Conservation (phyloP, 1,140 invertebrate genomes). For the Stegodyphus dumicola region DNA sequence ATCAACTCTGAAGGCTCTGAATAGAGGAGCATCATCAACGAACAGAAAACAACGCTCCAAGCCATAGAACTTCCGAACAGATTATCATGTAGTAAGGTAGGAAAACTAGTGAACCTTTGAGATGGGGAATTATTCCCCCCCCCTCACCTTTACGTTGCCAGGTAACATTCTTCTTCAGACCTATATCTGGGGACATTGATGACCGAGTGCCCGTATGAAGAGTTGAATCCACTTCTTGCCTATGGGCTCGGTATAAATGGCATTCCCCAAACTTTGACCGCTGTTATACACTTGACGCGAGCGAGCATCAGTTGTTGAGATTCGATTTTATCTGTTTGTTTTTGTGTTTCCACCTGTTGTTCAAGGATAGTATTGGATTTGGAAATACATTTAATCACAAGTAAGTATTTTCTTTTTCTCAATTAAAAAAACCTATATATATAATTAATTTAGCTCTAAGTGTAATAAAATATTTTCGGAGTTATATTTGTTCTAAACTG, state of each 20-base stretch:
- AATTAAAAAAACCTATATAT: too few species aligned
- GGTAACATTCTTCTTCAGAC: constrained; percentile 56
- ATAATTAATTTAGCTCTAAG: too few species aligned
- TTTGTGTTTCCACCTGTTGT: too few species aligned
- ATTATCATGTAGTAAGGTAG: constrained; percentile 21
- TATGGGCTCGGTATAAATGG: constrained; percentile 47
- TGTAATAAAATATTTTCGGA: too few species aligned
- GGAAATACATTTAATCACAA: too few species aligned
- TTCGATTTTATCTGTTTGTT: too few species aligned
- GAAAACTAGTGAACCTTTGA: constrained; percentile 51
- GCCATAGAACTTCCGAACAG: constrained; percentile 23
- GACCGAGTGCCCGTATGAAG: constrained; percentile 32
- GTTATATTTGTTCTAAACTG: too few species aligned
- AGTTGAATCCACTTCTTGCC: background rate
- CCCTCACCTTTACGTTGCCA: constrained; percentile 5
- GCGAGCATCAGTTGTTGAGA: too few species aligned
- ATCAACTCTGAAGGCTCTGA: background rate
- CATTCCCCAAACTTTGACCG: constrained; percentile 37
- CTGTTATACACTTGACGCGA: background rate
- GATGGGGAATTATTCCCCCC: constrained; percentile 21
- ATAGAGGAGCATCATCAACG: constrained; percentile 4
- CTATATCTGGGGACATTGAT: constrained; percentile 54
- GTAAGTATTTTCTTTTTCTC: too few species aligned
- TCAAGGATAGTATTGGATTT: too few species aligned
- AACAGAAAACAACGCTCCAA: background rate